Evolutionary conservation across 2,797 vertebrate genomes (phyloP).

Genomic region (Yasuhikotakia modesta): DNA sequence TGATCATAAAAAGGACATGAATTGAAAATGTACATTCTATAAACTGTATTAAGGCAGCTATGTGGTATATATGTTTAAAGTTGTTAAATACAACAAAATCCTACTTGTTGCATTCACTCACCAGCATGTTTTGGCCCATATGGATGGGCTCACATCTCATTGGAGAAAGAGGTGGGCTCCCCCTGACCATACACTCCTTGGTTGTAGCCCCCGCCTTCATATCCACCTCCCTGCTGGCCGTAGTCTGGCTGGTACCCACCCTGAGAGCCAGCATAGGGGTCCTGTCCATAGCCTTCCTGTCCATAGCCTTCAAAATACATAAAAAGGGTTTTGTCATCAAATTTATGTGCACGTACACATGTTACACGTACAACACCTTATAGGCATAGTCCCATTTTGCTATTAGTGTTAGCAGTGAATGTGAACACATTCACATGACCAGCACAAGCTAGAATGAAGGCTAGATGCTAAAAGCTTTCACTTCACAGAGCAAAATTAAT

Average conservation of each 20-base stretch:
- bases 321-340: not conserved
- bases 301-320: not conserved
- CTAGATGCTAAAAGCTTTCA: no score
- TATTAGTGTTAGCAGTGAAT: no score
- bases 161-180: slow-evolving; percentile 88
- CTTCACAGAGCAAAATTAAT: no score
- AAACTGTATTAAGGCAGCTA: not conserved
- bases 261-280: slow-evolving; percentile 77
- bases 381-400: no score
- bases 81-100: not conserved
- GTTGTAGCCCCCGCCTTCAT: slow-evolving; percentile 73
- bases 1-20: no score
- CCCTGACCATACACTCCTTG: slow-evolving; percentile 81
- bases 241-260: slow-evolving; percentile 81
- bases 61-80: not conserved
- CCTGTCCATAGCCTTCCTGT: slow-evolving; percentile 70
- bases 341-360: no score
- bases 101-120: slow-evolving; percentile 65
- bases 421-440: no score
- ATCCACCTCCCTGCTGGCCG: slow-evolving; percentile 66
- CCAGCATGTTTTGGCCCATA: slow-evolving; percentile 65
- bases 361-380: no score
- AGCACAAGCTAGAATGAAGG: no score
- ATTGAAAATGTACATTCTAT: no score
- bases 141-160: slow-evolving; percentile 83